Conservation (phyloP, 2,797 vertebrate genomes). For the Hippopotamyrus pictus region DNA sequence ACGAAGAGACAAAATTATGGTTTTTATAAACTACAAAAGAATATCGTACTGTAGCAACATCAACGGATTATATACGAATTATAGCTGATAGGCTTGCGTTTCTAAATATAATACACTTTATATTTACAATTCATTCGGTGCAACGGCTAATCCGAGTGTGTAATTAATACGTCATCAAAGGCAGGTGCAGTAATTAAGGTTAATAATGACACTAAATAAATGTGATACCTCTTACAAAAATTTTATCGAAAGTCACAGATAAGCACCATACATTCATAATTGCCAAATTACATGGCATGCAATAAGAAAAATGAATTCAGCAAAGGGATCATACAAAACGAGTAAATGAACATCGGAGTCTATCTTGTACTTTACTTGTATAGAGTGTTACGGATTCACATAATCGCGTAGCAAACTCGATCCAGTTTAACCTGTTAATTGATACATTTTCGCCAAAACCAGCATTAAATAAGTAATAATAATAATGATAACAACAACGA, state of each 20-base stretch:
- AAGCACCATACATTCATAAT: background rate
- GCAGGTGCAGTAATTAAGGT: background rate
- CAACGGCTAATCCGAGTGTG: background rate
- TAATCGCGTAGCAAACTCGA: background rate
- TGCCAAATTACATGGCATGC: background rate
- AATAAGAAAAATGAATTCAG: background rate
- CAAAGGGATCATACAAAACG: background rate
- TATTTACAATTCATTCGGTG: background rate
- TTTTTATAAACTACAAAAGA: background rate
- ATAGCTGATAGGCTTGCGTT: background rate
- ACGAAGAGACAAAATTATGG: background rate
- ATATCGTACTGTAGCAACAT: background rate
- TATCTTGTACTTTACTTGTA: background rate
- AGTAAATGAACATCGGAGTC: background rate
- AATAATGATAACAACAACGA: background rate
- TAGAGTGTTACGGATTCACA: background rate
- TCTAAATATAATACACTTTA: background rate
- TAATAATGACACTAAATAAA: background rate
- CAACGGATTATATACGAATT: background rate
- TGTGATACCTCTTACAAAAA: background rate
- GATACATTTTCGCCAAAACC: background rate
- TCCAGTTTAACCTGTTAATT: background rate
- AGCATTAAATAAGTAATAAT: background rate
- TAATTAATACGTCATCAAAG: background rate
- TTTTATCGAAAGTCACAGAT: background rate